Evolutionary conservation across 2,113 vertebrate species (phyloP).

Genomic region (Lampris incognitus): DNA sequence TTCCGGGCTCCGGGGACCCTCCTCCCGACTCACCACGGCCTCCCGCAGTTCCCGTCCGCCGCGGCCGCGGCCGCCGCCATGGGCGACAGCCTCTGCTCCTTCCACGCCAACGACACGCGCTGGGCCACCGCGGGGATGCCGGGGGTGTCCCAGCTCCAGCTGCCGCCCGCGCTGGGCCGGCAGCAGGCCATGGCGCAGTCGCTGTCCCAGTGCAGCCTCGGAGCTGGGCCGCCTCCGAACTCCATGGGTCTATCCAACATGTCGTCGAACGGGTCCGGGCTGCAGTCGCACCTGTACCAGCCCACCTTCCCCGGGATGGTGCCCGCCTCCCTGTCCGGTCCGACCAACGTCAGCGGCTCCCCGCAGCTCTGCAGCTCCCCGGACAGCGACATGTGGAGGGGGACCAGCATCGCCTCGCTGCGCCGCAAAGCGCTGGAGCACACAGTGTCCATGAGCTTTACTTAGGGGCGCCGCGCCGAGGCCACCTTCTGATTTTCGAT

Average conservation of each 20-base stretch:
- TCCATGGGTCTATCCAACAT: constrained; percentile 95
- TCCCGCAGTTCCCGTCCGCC: constrained; percentile 88
- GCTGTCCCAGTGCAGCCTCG: constrained; percentile 95
- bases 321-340: constrained; percentile 90
- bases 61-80: constrained; percentile 89
- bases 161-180: constrained; percentile 89
- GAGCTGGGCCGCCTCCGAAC: constrained; percentile 89
- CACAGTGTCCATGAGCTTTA: constrained; percentile 99
- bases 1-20: constrained; percentile 93
- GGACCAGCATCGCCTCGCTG: constrained; percentile 97
- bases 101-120: constrained; percentile 96
- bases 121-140: constrained; percentile 93
- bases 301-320: constrained; percentile 95
- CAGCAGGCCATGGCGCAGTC: constrained; percentile 95
- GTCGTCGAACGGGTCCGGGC: constrained; percentile 91
- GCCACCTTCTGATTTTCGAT: not conserved
- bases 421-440: constrained; percentile 98
- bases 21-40: constrained; percentile 90
- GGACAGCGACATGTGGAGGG: constrained; percentile 98
- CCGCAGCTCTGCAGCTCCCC: constrained; percentile 96
- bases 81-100: constrained; percentile 96
- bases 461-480: constrained; percentile 74
- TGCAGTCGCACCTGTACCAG: constrained; percentile 98
- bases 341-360: constrained; percentile 91
- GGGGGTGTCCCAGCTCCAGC: constrained; percentile 91